These are phyloP conservation scores for Petrocephalus zakoni DNA, from an alignment of 2,113 vertebrate genomes.

Conservation along the genomic window DNA sequence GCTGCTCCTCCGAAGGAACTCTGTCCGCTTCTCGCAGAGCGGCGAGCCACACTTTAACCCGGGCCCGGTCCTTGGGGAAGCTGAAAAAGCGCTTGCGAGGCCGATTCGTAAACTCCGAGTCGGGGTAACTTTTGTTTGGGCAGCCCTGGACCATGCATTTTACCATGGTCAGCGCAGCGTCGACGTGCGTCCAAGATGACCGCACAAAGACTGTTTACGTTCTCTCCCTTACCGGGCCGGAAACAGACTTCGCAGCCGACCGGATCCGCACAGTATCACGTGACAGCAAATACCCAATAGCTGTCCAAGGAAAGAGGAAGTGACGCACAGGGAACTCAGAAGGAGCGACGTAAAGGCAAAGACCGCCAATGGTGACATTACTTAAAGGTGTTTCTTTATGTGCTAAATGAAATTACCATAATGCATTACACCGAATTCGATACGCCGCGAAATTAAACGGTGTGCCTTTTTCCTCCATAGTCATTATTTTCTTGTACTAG, in stretches of 20 bases:
- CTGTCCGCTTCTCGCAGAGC: slow-evolving; percentile 54
- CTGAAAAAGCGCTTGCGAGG: slow-evolving; percentile 42
- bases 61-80: slow-evolving; percentile 40
- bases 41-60: slow-evolving; percentile 59
- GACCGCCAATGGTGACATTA: too few species aligned
- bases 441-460: too few species aligned
- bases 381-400: too few species aligned
- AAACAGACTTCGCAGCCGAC: not conserved
- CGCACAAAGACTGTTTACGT: slow-evolving; percentile 4
- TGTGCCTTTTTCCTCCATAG: too few species aligned
- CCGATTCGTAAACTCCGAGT: slow-evolving; percentile 11
- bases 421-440: too few species aligned
- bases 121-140: slow-evolving; percentile 33
- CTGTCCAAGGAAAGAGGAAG: not conserved
- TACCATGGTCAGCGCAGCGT: slow-evolving; percentile 33
- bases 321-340: not conserved
- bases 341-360: too few species aligned
- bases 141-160: slow-evolving; percentile 45
- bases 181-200: not conserved
- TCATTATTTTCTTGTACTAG: too few species aligned
- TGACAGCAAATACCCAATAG: not conserved
- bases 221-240: not conserved
- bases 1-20: slow-evolving; percentile 31
- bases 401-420: too few species aligned
- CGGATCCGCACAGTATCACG: slow-evolving; percentile 8